phyloP scores from a whole-genome alignment of 1,140 invertebrate species.

The Helicoverpa armigera region DNA sequence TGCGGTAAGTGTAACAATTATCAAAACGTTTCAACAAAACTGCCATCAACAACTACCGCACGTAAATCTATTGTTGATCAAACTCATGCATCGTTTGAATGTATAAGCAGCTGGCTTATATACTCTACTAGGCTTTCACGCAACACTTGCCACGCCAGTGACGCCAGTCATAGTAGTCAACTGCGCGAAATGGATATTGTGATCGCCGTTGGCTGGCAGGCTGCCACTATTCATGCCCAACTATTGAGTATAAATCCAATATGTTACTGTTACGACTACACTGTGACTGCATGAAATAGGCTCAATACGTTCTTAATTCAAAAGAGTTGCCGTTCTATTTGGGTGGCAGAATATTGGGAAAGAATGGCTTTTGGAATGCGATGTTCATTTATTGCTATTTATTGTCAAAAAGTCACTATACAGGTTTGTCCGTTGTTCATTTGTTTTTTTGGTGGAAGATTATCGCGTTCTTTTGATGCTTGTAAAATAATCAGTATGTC shows the following conservation, averaged over 20 bases:
- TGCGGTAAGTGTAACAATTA: too few relatives aligned
- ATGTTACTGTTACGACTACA: constrained; percentile 37
- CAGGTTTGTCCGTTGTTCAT: not conserved
- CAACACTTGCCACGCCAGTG: constrained; percentile 29
- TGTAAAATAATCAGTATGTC: too few relatives aligned
- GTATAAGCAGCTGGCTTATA: not conserved
- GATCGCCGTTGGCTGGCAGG: constrained; percentile 27
- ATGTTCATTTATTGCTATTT: too few relatives aligned
- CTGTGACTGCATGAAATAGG: constrained; percentile 8
- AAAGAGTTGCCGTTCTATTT: not conserved
- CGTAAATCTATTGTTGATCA: not conserved
- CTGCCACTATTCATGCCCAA: constrained; percentile 35
- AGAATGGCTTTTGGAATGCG: not conserved
- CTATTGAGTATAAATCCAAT: constrained; percentile 42
- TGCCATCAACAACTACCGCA: too few relatives aligned
- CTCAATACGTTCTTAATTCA: not conserved
- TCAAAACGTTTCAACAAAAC: too few relatives aligned
- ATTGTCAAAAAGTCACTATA: too few relatives aligned
- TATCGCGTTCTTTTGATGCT: too few relatives aligned
- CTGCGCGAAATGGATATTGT: constrained; percentile 42
- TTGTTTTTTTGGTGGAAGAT: too few relatives aligned
- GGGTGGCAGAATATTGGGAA: not conserved
- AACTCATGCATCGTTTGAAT: constrained; percentile 22
- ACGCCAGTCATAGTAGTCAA: constrained; percentile 30
- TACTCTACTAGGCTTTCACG: constrained; percentile 10